These are phyloP conservation scores for Megalops atlanticus DNA, from an alignment of 2,113 vertebrate species.

Conservation along the genomic window DNA sequence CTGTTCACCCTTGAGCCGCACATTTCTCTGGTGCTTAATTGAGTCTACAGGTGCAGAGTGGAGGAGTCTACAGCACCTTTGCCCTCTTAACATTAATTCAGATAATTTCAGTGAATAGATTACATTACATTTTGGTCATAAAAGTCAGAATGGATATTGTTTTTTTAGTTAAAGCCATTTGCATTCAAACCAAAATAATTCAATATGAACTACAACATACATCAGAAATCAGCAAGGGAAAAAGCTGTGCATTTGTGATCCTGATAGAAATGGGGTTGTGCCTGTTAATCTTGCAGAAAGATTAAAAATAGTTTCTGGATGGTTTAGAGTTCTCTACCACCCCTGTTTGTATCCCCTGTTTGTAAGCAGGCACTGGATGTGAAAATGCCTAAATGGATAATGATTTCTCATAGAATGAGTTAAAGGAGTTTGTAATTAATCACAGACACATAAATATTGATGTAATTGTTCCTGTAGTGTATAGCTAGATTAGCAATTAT, in stretches of 20 bases:
- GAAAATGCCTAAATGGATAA: neutral
- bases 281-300: neutral
- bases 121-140: no score
- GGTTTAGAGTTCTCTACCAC: neutral
- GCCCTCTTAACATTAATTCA: no score
- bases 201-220: no score
- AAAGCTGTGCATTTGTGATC: no score
- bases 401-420: neutral
- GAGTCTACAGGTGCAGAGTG: no score
- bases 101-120: no score
- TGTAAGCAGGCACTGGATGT: neutral
- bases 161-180: no score
- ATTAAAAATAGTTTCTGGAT: neutral
- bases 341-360: neutral
- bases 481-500: neutral
- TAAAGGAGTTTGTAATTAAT: neutral
- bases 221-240: no score
- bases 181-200: neutral
- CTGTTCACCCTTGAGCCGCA: no score
- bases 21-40: no score
- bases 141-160: no score
- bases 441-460: neutral
- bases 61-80: no score
- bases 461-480: neutral
- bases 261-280: neutral